Percentiles rank a stretch among this genome's conserved stretches.
Evolutionary conservation across 2,797 vertebrate species (phyloP).

Genomic region (Aphelocoma californica): DNA sequence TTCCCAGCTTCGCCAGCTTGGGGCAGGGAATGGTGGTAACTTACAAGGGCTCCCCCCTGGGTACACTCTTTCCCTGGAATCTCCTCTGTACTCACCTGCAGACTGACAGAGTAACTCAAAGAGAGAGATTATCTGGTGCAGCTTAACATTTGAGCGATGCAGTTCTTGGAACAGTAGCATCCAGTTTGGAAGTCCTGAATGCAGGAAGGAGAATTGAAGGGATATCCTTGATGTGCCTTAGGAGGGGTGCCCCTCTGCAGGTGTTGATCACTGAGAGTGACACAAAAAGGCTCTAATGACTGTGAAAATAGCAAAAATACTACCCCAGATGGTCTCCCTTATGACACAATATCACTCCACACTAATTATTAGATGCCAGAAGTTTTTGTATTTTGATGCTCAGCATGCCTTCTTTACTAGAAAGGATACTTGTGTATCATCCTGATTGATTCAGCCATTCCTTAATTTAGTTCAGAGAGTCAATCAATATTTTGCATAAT

Average conservation of each 20-base stretch:
- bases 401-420: not conserved
- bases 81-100: rapidly evolving
- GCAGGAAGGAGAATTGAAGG: rapidly evolving
- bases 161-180: not conserved
- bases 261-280: not conserved
- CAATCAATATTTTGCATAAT: slow-evolving; percentile 31
- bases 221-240: not conserved
- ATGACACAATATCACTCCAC: not conserved
- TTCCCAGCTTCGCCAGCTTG: not conserved
- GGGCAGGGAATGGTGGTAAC: not conserved
- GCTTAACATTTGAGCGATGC: not conserved
- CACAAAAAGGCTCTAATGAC: not conserved
- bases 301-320: not conserved
- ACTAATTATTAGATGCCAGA: not conserved
- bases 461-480: slow-evolving; percentile 19
- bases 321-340: not conserved
- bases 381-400: not conserved
- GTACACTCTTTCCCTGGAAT: not conserved
- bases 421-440: not conserved
- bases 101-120: not conserved
- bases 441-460: not conserved
- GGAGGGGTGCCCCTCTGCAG: not conserved
- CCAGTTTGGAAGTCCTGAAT: not conserved
- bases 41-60: not conserved
- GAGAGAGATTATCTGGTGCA: not conserved